Base-by-base conservation (phyloP, 2,888 invertebrate species). In the Chrysolina americana region DNA sequence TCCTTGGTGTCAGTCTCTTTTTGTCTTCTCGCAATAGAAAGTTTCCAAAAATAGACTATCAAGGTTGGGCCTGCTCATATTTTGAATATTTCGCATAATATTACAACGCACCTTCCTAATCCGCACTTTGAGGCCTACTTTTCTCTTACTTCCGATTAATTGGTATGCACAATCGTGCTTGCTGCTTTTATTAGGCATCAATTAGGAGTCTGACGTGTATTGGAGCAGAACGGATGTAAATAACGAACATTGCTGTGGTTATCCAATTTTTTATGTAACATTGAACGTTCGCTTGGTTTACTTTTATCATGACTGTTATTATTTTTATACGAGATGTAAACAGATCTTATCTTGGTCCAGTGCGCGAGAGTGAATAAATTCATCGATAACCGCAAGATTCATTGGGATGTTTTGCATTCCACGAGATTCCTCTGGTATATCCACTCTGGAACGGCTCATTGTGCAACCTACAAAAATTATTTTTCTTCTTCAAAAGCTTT, bases 41-140 rank as follows among this genome's bases (percentile, higher is more conserved):
- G 53, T 53, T 53, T 53, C 53, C 53, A 10, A 53, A 44, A 53
- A 53, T 53, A 53, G 53, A 21, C 1, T 21, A 53, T 21, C 53
- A 53, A 53, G 53, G 53, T 53, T 53, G 53, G 53, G 53, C 53
- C 11, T 21, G 53, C 13, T 53, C 53, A 53, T 23, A 53, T 53
- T 53, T 53, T 23, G 53, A 53, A 53, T 53, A 53, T 53, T 53
- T 53, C 53, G 53, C 53, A 53, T 53, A 53, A 21, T 53, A 53
- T 53, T 21, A 53, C 21, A 21, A 53, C 53, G 53, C 53, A 6
- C 23, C 53, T 53, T 53, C 53, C 53, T 21, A 53, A 53, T 53
- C 53, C 13, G 53, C 21, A 53, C 21, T 44, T 53, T 13, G 53
- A 21, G 53, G 19, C 53, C 53, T 21, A 53, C 21, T 21, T 53